Base-by-base conservation (phyloP, 2,797 vertebrate species). In the Silurus lanzhouensis region DNA sequence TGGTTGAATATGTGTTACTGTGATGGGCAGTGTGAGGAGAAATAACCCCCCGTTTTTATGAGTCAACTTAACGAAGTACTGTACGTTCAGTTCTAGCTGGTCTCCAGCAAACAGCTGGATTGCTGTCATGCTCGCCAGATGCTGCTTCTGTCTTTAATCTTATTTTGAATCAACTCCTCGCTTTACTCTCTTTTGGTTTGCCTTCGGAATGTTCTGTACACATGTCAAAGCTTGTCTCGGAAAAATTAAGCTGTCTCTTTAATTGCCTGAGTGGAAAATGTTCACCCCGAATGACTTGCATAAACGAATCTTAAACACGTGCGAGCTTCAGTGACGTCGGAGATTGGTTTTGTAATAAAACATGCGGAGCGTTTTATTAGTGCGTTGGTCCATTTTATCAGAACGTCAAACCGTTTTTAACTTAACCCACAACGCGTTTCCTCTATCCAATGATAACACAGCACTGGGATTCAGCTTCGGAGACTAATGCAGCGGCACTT, bases 141-240 rank as follows among this genome's bases (percentile, higher is more conserved):
- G 44, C 2, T 80, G 38, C 78, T 27, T 52, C 78, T 66, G 78
- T 66, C 61, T 80, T 80, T 66, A 80, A 66, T 66, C 44, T 66
- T 52, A 15, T 17, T 25, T 64, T 78, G 75, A 31, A 78, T 60
- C 12, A 78, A 78, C 10, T 22, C 27, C 12, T 60, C 15, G 20
- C 14, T 25, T 64, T 66, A 1, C 8, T 66, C 15, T 2, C 77
- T 64, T 80, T 27, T 57, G 27, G n/a, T 76, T 19, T 9, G n/a
- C n/a, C 0, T 4, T 7, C 10, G 52, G 52, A 27, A 57, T 19
- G 8, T 27, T 57, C n/a, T 75, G 1, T 31, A 27, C 52, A 76
- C 27, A 57, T 19, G 3, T 57, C 74, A 31, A 57, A 38, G 52
- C 25, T 57, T 19, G 58, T 19, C 15, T 3, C 1, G 74, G 25